phyloP scores from a whole-genome alignment of 1,140 invertebrate species.

The Rhynchophorus ferrugineus region DNA sequence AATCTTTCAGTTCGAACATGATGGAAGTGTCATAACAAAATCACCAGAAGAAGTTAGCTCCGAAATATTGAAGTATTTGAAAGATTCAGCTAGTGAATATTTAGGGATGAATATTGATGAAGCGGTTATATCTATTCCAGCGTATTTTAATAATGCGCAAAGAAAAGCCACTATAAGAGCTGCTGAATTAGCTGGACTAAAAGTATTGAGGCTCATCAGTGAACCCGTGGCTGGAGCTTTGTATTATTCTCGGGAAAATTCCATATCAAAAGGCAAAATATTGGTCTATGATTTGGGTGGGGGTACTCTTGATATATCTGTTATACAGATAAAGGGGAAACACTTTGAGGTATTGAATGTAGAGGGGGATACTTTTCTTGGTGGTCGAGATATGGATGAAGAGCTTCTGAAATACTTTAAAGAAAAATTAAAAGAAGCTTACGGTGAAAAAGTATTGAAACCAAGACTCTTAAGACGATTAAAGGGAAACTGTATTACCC shows the following conservation, averaged over 20 bases:
- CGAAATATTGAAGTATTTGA: conserved; percentile 15
- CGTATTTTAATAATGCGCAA: conserved; percentile 15
- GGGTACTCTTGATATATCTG: too few relatives aligned
- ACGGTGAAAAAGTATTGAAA: too few relatives aligned
- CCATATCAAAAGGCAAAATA: too few relatives aligned
- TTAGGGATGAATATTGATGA: conserved; percentile 3
- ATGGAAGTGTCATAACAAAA: conserved; percentile 1
- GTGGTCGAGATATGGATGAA: too few relatives aligned
- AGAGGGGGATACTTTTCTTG: too few relatives aligned
- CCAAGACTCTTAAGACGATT: too few relatives aligned
- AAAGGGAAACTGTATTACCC: too few relatives aligned
- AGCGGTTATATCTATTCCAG: conserved; percentile 13
- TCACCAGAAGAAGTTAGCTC: conserved; percentile 9
- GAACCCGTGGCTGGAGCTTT: conserved; percentile 63
- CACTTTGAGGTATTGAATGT: too few relatives aligned
- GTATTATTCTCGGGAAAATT: conserved; percentile 44
- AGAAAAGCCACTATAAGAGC: conserved; percentile 9
- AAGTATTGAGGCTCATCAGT: conserved; percentile 53
- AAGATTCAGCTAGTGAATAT: conserved; percentile 3
- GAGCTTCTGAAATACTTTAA: too few relatives aligned
- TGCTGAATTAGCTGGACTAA: conserved; percentile 47
- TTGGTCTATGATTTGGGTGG: too few relatives aligned
- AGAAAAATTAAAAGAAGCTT: too few relatives aligned
- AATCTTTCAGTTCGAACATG: not conserved
- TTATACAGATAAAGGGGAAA: too few relatives aligned